phyloP scores from a whole-genome alignment of 2,113 vertebrate genomes.

The Tragelaphus buxtoni region DNA sequence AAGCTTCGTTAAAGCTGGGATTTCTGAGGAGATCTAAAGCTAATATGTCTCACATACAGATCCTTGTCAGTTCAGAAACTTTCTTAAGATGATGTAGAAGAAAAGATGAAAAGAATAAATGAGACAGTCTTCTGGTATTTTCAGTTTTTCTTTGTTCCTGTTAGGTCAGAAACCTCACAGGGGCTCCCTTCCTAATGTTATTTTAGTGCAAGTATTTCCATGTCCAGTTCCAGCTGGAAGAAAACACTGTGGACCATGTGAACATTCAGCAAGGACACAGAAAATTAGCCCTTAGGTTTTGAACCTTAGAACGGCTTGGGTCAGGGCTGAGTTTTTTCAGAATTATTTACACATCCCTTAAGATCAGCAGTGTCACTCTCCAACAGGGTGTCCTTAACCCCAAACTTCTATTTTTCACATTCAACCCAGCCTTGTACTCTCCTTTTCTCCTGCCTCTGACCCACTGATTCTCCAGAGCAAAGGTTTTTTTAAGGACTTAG shows the following conservation, averaged over 20 bases:
- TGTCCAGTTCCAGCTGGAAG: slow-evolving; percentile 62
- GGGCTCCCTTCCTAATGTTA: slow-evolving; percentile 21
- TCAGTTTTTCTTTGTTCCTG: background rate
- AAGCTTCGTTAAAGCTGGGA: background rate
- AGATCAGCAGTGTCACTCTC: background rate
- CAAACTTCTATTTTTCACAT: slow-evolving; percentile 28
- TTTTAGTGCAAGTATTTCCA: slow-evolving; percentile 70
- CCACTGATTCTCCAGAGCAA: background rate
- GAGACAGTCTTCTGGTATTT: background rate
- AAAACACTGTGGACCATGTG: slow-evolving; percentile 42
- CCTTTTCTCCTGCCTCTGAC: background rate
- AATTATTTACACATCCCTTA: slow-evolving; percentile 49
- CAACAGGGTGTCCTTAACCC: background rate
- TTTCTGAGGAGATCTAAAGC: background rate
- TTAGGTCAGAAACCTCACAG: slow-evolving; percentile 3
- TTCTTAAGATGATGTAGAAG: background rate
- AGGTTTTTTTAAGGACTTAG: background rate
- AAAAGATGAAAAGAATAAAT: slow-evolving; percentile 23
- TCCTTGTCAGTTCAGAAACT: background rate
- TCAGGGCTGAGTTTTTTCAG: slow-evolving; percentile 45
- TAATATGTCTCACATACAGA: background rate
- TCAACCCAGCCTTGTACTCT: background rate
- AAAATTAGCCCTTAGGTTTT: slow-evolving; percentile 40
- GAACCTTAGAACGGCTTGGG: slow-evolving; percentile 50
- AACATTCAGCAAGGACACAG: slow-evolving; percentile 50